Evolutionary conservation across 2,113 vertebrate species (phyloP), one percentile per base, ranked within the genome.

Genomic region (Malurus alboscapulatus): DNA sequence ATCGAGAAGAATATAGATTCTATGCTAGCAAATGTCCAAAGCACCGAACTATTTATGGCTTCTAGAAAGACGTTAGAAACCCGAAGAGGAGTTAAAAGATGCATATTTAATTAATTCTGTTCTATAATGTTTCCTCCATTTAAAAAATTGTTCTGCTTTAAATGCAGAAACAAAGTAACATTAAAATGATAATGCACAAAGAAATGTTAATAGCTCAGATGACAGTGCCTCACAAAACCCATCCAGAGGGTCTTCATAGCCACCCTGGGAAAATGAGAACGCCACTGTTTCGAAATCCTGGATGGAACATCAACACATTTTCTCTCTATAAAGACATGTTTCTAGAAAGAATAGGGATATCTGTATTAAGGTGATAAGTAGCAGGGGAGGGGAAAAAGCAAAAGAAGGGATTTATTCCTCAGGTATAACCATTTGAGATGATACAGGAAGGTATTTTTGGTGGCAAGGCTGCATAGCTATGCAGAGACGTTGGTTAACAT

Each of bases 371-470:
- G 22, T 8, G 47, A 32, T 15, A 55, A 13, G 8, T 45, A 61
- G 61, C 34, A 62, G 18, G 29, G 13, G 15, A 72, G 48, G 15
- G 47, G 9, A 24, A 76, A 73, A 47, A 73, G 19, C 12, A 63
- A 63, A 71, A 44, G 5, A 21, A 61, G 7, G 10, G 12, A 14
- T 69, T 50, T 77, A 32, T 7, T 4, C 6, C 12, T 48, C 55
- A 55, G 22, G 10, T 47, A 30, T 8, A 53, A 34, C 18, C 5
- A n/a, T 54, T 45, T 61, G 42, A 65, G 53, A 65, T 3, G 0
- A 51, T 9, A 44, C 17, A 47, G 40, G 13, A 62, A 57, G 20
- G 12, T 16, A 11, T 0, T 0, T n/a, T 42, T 40, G 5, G 1
- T 47, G 21, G 25, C 17, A 68, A 90, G 47, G 10, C 44, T 80